Conservation (phyloP, 2,888 invertebrate species). For the Polyommatus iphigenia region DNA sequence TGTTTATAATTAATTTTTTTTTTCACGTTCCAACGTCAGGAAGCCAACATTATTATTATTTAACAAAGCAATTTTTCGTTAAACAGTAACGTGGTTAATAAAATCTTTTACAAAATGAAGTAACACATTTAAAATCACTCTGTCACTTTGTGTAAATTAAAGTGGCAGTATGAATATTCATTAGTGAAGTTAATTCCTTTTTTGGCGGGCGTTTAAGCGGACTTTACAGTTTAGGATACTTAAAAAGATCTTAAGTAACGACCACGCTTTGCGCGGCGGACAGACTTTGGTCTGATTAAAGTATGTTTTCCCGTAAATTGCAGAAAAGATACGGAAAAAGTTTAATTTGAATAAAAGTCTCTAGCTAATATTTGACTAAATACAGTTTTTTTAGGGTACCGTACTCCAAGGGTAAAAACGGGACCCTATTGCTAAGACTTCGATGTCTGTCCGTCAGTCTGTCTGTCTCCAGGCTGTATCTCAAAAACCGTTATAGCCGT, state of each 20-base stretch:
- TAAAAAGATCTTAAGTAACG: conserved; percentile 24
- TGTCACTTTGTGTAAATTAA: conserved; percentile 43
- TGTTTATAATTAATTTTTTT: no score
- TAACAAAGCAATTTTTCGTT: no score
- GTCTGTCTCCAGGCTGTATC: no score
- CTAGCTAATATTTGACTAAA: neutral
- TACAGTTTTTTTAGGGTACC: neutral
- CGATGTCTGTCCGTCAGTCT: no score
- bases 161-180: conserved; percentile 60
- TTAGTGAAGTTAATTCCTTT: conserved; percentile 38
- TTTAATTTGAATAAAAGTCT: neutral
- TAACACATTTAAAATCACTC: conserved; percentile 37
- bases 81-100: neutral
- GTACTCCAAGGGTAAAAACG: no score
- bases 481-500: no score
- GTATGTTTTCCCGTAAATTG: neutral
- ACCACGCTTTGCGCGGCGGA: neutral
- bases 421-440: no score
- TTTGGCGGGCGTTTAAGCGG: neutral
- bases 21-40: no score
- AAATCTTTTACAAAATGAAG: neutral
- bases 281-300: neutral
- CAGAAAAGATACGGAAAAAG: neutral
- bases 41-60: no score
- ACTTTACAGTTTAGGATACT: conserved; percentile 26